Evolutionary conservation across 2,797 vertebrate genomes (phyloP), one percentile per base, ranked within the genome.

Genomic region (Adrianichthys oophorus): DNA sequence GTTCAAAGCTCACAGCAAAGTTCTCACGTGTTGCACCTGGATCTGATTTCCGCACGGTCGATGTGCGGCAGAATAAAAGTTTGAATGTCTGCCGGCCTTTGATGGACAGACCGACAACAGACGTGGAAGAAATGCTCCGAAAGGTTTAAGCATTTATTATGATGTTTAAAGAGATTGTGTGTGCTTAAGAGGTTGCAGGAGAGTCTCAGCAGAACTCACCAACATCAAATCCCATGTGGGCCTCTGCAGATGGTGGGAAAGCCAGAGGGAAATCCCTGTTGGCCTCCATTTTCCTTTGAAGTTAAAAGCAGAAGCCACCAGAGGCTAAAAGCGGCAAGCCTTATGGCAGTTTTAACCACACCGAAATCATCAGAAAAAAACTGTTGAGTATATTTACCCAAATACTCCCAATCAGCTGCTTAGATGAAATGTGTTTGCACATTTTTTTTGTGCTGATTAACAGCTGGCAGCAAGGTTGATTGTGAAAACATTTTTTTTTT

Each of bases 201-300:
- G 74, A 84, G 72, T 59, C 78, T 79, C 57, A 63, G 59, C 59
- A 77, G 75, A 73, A 78, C 55, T 57, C 65, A 58, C 68, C 43
- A 58, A 41, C 76, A 75, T 81, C 65, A 61, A 77, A 72, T 73
- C 80, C 75, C 80, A 74, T 54, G 58, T 60, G 70, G 72, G 67
- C 65, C 71, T 59, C 56, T 72, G 70, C 72, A 82, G 81, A 89
- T 86, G 83, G 77, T 91, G 88, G 89, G 87, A 91, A 91, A 87
- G 76, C 79, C 75, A 83, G 66, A 84, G 60, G 66, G 73, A 84
- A 87, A 86, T 88, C 88, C 84, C 87, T 67, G 50, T 16, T 71
- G 85, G 69, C 75, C 72, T 57, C 29, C 4, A 24, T 44, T 59
- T 60, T 65, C 48, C 79, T 91, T 87, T 90, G 83, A 88, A 86